A percentile compares a stretch with the other conserved stretches of the same genome.
Conservation (phyloP, 2,888 invertebrate species). For the Eueremaeus valkanovi region DNA sequence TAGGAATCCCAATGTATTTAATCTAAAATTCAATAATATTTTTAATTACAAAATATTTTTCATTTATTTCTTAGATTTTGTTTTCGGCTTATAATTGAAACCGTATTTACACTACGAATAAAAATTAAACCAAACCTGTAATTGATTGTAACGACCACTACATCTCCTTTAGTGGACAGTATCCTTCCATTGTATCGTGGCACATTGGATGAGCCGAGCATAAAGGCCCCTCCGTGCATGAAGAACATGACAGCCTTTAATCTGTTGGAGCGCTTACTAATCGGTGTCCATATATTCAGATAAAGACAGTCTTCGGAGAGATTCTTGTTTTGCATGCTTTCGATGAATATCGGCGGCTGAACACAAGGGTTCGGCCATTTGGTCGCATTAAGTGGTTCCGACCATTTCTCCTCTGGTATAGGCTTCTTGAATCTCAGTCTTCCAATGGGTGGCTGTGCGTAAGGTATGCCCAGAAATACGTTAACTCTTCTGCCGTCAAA, state of each 20-base stretch:
- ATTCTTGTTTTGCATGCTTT: neutral
- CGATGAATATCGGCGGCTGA: too few species aligned
- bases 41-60: neutral
- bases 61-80: too few species aligned
- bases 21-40: neutral
- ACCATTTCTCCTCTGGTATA: neutral
- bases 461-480: constrained; percentile 38
- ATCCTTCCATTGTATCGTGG: neutral
- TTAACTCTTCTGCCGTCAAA: neutral
- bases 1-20: constrained; percentile 19
- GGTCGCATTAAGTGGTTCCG: constrained; percentile 4
- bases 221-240: constrained; percentile 22
- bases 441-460: constrained; percentile 31
- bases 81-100: too few species aligned
- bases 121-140: too few species aligned
- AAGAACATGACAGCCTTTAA: constrained; percentile 21
- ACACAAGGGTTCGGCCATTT: neutral
- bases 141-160: constrained; percentile 25
- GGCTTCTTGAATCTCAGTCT: constrained; percentile 14
- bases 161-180: neutral
- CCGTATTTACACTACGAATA: too few species aligned
- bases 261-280: neutral
- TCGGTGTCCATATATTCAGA: constrained; percentile 34
- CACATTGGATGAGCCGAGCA: neutral
- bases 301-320: constrained; percentile 30